phyloP scores from a whole-genome alignment of 2,888 invertebrate genomes.

The Tiliacea aurago region DNA sequence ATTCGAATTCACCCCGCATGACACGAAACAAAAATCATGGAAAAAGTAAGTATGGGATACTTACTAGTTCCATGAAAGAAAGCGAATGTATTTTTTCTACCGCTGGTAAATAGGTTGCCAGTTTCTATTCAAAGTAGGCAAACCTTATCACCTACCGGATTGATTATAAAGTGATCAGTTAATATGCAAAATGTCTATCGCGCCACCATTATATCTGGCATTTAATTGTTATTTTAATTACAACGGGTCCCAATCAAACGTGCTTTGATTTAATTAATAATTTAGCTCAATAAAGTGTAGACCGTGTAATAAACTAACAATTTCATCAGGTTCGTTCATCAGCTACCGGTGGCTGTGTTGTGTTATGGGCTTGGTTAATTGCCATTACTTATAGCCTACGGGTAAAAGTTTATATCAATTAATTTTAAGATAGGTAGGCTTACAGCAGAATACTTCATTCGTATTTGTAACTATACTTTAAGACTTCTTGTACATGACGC shows the following conservation, averaged over 20 bases:
- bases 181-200: conserved; percentile 28
- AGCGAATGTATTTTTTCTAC: not conserved
- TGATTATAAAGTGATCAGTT: conserved; percentile 38
- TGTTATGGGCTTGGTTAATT: conserved; percentile 10
- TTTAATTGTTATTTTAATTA: conserved; percentile 55
- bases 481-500: too few relatives aligned
- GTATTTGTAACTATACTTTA: not conserved
- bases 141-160: conserved; percentile 10
- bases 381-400: conserved; percentile 15
- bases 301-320: conserved; percentile 26
- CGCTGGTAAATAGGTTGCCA: not conserved
- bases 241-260: conserved; percentile 32
- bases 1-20: not conserved
- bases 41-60: not conserved
- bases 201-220: conserved; percentile 14
- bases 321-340: conserved; percentile 36
- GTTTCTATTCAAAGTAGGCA: conserved; percentile 3
- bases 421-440: not conserved
- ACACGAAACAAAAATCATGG: not conserved
- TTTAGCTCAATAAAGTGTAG: conserved; percentile 37
- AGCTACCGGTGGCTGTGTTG: conserved; percentile 12
- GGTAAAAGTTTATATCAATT: conserved; percentile 14
- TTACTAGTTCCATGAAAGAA: not conserved
- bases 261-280: conserved; percentile 50
- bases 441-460: not conserved